phyloP scores from a whole-genome alignment of 2,888 invertebrate species.

The Pristionchus arcanus region DNA sequence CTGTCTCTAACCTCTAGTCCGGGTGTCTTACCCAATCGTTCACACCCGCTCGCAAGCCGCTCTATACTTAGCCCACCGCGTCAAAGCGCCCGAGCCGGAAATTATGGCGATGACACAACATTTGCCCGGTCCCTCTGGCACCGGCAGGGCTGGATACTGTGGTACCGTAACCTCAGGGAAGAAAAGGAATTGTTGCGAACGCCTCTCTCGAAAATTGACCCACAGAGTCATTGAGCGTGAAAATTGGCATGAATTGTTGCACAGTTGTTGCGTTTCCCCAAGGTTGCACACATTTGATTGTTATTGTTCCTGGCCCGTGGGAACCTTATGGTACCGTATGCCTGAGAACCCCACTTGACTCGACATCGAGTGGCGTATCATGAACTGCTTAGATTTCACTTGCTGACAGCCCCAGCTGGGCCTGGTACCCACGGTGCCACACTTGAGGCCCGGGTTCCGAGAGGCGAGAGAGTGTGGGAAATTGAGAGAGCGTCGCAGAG shows the following conservation, averaged over 20 bases:
- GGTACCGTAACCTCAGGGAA: neutral
- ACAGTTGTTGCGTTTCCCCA: neutral
- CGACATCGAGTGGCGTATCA: neutral
- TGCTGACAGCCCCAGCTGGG: conserved; percentile 39
- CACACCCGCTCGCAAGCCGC: neutral
- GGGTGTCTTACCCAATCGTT: conserved; percentile 2
- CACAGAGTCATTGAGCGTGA: conserved; percentile 8
- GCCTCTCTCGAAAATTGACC: neutral
- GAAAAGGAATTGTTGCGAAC: conserved; percentile 18
- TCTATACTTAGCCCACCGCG: conserved; percentile 20
- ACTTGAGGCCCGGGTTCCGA: neutral
- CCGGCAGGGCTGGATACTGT: conserved; percentile 21
- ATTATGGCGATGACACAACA: conserved; percentile 2
- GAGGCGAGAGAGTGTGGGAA: neutral
- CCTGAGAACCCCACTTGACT: conserved; percentile 22
- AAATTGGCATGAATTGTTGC: conserved; percentile 32
- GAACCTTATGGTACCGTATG: neutral
- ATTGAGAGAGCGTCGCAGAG: conserved; percentile 1
- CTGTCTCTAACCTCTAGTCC: neutral
- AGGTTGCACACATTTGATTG: neutral
- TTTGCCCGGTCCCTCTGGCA: neutral
- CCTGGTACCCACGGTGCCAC: conserved; percentile 19
- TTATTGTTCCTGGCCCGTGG: neutral
- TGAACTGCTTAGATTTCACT: neutral
- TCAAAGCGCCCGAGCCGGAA: conserved; percentile 9